These are phyloP conservation scores for Platypus cylindrus DNA, from an alignment of 2,888 invertebrate genomes.

Conservation along the genomic window DNA sequence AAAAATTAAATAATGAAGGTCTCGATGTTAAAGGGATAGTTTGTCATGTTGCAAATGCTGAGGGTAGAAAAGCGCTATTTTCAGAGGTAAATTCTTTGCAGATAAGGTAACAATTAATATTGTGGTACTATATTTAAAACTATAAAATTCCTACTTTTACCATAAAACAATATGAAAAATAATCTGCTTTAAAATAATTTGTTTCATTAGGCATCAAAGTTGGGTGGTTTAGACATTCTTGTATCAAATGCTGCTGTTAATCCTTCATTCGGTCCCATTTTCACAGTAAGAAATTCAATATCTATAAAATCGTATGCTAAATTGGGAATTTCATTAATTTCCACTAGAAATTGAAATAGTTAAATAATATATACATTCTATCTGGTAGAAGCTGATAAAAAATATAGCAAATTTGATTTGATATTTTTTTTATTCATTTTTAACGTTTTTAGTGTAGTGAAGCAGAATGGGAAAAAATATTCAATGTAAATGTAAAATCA, in stretches of 20 bases:
- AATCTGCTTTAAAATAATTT: not conserved
- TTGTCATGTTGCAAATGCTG: constrained; percentile 77
- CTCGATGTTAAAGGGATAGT: constrained; percentile 45
- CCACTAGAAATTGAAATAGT: too few species aligned
- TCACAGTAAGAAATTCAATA: constrained; percentile 59
- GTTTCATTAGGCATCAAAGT: constrained; percentile 3
- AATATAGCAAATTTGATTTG: too few species aligned
- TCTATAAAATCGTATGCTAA: too few species aligned
- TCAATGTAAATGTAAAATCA: constrained; percentile 86
- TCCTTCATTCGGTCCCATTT: constrained; percentile 67
- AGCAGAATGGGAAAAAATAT: constrained; percentile 85
- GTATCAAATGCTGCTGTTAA: constrained; percentile 93
- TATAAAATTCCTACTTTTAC: too few species aligned
- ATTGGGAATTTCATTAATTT: too few species aligned
- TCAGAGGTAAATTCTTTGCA: constrained; percentile 9
- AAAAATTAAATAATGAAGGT: constrained; percentile 53
- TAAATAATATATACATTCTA: too few species aligned
- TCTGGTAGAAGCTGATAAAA: too few species aligned
- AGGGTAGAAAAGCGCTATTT: constrained; percentile 60
- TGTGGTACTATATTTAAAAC: too few species aligned
- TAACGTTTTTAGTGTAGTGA: constrained; percentile 61
- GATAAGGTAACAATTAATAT: too few species aligned
- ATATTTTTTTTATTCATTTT: too few species aligned
- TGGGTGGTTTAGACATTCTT: constrained; percentile 61
- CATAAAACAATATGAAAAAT: too few species aligned